Percentiles rank a stretch among this genome's conserved stretches.
Conservation (phyloP, 1,140 invertebrate genomes). For the Zaprionus kolodkinae region DNA sequence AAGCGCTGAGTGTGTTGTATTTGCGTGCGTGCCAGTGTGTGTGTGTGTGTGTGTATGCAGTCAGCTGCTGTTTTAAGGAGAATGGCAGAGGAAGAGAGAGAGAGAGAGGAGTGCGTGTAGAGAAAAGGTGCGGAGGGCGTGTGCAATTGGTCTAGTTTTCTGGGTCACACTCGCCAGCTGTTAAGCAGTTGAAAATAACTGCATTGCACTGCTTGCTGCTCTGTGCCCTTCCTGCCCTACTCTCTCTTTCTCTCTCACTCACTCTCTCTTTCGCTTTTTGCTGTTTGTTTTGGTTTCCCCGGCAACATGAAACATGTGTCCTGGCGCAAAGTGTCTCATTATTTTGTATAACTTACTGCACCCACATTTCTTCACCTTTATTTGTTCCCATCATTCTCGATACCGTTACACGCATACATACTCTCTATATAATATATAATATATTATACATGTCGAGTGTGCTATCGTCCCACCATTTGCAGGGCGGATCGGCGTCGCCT, state of each 20-base stretch:
- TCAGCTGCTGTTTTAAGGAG: slow-evolving; percentile 27
- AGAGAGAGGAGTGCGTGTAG: too few species aligned
- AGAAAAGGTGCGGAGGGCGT: not conserved
- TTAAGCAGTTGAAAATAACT: slow-evolving; percentile 3
- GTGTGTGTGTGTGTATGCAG: slow-evolving; percentile 10
- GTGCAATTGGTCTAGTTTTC: slow-evolving; percentile 27
- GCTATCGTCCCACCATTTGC: slow-evolving; percentile 17
- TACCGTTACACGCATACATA: not conserved
- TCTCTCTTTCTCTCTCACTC: not conserved
- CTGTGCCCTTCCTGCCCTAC: not conserved
- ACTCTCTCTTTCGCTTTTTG: not conserved
- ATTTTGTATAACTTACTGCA: not conserved
- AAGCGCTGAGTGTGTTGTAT: slow-evolving; percentile 1
- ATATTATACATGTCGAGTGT: not conserved
- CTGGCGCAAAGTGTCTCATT: not conserved
- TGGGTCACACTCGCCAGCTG: slow-evolving; percentile 39
- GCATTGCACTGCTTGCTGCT: slow-evolving; percentile 2
- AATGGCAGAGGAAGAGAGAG: too few species aligned
- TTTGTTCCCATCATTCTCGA: not conserved
- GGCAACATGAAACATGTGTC: slow-evolving; percentile 18
- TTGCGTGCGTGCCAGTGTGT: not conserved
- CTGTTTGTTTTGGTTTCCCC: slow-evolving; percentile 36
- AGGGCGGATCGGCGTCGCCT: not conserved
- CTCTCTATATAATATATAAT: not conserved
- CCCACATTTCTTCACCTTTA: not conserved